Evolutionary conservation across 2,113 vertebrate species (phyloP).

Genomic region (Phylloscopus whistleri): DNA sequence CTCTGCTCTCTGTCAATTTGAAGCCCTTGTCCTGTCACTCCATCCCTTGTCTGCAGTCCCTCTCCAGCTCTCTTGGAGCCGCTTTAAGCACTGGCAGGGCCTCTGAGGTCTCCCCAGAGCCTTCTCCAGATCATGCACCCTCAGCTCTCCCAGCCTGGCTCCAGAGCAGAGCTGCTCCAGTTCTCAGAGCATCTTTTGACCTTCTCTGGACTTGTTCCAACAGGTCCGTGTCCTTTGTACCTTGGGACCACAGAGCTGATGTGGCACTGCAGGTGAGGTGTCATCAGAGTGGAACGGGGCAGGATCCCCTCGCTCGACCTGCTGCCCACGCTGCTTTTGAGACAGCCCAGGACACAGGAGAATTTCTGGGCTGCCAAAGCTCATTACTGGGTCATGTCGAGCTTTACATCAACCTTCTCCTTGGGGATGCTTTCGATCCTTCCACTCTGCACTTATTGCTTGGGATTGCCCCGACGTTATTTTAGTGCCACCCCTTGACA

Average conservation of each 20-base stretch:
- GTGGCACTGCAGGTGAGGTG: background rate
- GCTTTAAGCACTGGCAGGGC: background rate
- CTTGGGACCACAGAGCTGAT: background rate
- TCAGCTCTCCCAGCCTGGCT: background rate
- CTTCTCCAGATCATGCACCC: too few relatives aligned
- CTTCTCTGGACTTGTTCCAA: background rate
- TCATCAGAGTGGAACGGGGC: background rate
- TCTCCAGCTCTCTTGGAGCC: background rate
- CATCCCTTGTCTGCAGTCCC: background rate
- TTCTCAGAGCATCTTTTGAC: background rate
- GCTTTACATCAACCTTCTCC: background rate
- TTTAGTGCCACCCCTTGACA: background rate
- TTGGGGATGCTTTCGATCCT: background rate
- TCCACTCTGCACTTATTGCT: accelerated
- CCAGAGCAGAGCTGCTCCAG: background rate
- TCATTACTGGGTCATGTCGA: background rate
- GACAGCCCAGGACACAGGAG: background rate
- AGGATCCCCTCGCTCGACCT: accelerated
- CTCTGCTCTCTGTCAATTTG: background rate
- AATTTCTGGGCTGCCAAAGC: background rate
- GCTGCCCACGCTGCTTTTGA: background rate
- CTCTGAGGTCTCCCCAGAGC: too few relatives aligned
- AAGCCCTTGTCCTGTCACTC: background rate
- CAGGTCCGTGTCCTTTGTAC: background rate
- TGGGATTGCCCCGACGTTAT: background rate